Conservation (phyloP, 2,797 vertebrate species). For the Luscinia megarhynchos region DNA sequence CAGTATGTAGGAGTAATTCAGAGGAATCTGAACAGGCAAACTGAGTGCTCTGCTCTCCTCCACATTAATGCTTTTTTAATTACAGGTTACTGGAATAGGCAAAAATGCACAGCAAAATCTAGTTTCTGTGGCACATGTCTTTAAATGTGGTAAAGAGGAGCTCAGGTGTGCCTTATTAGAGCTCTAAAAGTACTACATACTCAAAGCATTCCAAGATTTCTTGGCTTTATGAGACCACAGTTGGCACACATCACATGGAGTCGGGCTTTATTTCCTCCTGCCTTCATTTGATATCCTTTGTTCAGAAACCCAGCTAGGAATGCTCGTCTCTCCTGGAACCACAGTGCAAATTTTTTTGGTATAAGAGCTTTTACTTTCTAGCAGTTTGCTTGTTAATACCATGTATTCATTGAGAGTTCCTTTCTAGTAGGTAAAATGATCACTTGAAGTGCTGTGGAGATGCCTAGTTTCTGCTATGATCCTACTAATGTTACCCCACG, state of each 20-base stretch:
- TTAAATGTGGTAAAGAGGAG: conserved; percentile 49
- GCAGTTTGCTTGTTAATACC: background rate
- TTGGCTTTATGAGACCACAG: conserved; percentile 34
- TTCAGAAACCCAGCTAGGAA: background rate
- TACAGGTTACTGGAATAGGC: conserved; percentile 19
- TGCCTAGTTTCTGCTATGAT: background rate
- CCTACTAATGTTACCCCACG: background rate
- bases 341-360: background rate
- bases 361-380: background rate
- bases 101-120: conserved; percentile 29
- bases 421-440: background rate
- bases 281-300: conserved; percentile 24
- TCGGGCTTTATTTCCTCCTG: conserved; percentile 38
- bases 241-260: background rate
- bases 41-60: conserved; percentile 22
- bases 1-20: conserved; percentile 39
- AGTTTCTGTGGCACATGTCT: background rate
- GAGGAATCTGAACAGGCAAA: background rate
- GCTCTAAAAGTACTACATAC: conserved; percentile 43
- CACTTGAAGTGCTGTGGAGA: background rate
- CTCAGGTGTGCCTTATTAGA: conserved; percentile 53
- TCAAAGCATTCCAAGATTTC: conserved; percentile 44
- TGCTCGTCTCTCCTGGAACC: background rate
- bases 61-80: conserved; percentile 34
- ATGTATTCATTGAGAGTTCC: background rate